Evolutionary conservation across 2,888 invertebrate genomes (phyloP).

Genomic region (Temnothorax ravouxi): DNA sequence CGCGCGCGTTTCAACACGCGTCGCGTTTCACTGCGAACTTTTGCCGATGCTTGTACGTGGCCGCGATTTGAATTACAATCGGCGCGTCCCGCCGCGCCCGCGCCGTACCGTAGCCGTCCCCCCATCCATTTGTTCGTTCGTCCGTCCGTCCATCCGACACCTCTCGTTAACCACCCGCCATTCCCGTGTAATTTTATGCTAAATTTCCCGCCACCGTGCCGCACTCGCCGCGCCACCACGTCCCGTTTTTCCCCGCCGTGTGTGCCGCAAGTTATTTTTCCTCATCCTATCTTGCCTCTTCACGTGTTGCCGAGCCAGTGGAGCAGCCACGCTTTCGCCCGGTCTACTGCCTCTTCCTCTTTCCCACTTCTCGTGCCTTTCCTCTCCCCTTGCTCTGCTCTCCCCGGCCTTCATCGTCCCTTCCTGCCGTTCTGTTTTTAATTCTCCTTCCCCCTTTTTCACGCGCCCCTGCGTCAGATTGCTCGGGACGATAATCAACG

Average conservation of each 20-base stretch:
- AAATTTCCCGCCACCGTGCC: conserved; percentile 71
- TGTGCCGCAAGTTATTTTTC: conserved; percentile 22
- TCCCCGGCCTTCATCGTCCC: neutral
- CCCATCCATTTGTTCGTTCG: conserved; percentile 41
- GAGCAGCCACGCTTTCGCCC: conserved; percentile 9
- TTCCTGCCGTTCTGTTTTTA: conserved; percentile 37
- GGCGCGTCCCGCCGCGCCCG: conserved; percentile 79
- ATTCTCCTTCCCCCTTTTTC: conserved; percentile 21
- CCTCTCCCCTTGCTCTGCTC: neutral
- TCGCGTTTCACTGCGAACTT: conserved; percentile 49
- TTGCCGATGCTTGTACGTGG: conserved; percentile 76
- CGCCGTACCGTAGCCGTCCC: conserved; percentile 75
- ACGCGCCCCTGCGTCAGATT: conserved; percentile 57
- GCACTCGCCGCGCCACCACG: neutral
- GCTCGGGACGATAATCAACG: conserved; percentile 62
- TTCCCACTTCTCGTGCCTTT: neutral
- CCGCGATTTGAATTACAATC: conserved; percentile 85
- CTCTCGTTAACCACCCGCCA: conserved; percentile 80
- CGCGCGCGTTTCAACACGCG: neutral
- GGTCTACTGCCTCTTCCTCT: conserved; percentile 6
- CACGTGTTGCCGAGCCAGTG: conserved; percentile 7
- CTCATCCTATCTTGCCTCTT: conserved; percentile 16
- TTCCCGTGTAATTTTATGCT: conserved; percentile 83
- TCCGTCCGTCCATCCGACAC: conserved; percentile 64
- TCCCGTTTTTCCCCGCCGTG: conserved; percentile 6